A percentile compares a stretch with the other conserved stretches of the same genome.
phyloP scores from a whole-genome alignment of 2,113 vertebrate species.

The Phylloscopus whistleri region DNA sequence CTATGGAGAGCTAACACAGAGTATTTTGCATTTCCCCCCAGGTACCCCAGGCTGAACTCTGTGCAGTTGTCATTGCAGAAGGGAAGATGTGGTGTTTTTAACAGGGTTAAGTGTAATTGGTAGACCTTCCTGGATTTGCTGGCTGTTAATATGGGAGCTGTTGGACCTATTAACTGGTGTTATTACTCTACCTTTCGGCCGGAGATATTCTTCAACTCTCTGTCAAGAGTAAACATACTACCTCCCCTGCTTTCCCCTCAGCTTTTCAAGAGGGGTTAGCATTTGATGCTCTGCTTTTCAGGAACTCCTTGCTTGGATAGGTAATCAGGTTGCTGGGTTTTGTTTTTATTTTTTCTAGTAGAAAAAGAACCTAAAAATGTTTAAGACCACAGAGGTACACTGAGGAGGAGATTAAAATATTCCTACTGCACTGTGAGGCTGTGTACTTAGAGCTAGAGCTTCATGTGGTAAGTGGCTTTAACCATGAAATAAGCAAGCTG shows the following conservation, averaged over 20 bases:
- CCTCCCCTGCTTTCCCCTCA: neutral
- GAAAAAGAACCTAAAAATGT: neutral
- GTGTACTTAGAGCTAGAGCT: neutral
- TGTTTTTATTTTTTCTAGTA: neutral
- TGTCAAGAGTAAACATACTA: neutral
- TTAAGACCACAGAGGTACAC: neutral
- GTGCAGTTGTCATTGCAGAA: neutral
- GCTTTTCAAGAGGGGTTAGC: neutral
- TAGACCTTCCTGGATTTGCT: neutral
- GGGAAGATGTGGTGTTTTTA: neutral
- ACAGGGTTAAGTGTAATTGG: neutral
- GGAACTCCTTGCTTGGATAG: neutral
- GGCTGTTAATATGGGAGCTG: neutral
- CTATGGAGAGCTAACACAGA: neutral
- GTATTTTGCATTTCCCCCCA: neutral
- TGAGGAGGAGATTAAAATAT: conserved; percentile 26
- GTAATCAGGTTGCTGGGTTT: neutral
- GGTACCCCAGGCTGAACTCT: neutral
- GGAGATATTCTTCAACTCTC: neutral
- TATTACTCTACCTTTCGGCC: neutral
- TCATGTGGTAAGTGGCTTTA: conserved; percentile 14
- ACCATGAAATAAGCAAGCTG: neutral
- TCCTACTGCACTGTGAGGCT: neutral
- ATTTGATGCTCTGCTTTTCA: neutral
- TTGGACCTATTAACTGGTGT: neutral